These are phyloP conservation scores for Bufo bufo DNA, from an alignment of 2,113 vertebrate genomes.

Conservation along the genomic window DNA sequence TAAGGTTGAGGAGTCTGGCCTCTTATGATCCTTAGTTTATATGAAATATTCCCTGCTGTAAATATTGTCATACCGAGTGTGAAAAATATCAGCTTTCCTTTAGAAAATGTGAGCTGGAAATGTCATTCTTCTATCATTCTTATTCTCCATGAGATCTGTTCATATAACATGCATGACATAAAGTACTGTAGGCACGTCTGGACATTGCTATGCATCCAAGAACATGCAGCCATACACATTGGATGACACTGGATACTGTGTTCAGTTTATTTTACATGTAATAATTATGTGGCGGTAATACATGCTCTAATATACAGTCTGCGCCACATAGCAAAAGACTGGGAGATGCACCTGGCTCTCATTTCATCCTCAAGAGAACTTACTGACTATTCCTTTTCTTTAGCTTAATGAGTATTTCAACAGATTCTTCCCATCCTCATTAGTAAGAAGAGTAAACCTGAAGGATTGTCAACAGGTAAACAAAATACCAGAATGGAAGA, in stretches of 20 bases:
- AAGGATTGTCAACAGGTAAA: slow-evolving; percentile 32
- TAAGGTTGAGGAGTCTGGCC: no score
- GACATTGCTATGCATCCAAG: not conserved
- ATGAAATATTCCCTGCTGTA: not conserved
- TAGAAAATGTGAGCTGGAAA: not conserved
- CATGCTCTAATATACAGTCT: not conserved
- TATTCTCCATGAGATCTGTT: slow-evolving; percentile 13
- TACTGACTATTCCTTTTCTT: not conserved
- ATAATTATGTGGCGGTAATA: not conserved
- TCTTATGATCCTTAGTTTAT: not conserved
- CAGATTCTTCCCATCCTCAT: not conserved
- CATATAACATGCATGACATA: not conserved
- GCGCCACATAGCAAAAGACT: not conserved
- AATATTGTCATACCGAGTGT: not conserved
- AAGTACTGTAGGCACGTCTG: not conserved
- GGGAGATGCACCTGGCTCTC: not conserved
- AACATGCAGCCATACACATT: not conserved
- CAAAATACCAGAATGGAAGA: not conserved
- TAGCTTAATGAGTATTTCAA: slow-evolving; percentile 22
- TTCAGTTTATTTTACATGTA: not conserved
- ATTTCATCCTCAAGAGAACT: slow-evolving; percentile 12
- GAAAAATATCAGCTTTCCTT: not conserved
- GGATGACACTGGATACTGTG: not conserved
- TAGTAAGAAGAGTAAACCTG: slow-evolving; percentile 9
- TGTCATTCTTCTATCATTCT: not conserved